Evolutionary conservation across 2,888 invertebrate genomes (phyloP), one percentile per base, ranked within the genome.

Genomic region (Tiliacea aurago): DNA sequence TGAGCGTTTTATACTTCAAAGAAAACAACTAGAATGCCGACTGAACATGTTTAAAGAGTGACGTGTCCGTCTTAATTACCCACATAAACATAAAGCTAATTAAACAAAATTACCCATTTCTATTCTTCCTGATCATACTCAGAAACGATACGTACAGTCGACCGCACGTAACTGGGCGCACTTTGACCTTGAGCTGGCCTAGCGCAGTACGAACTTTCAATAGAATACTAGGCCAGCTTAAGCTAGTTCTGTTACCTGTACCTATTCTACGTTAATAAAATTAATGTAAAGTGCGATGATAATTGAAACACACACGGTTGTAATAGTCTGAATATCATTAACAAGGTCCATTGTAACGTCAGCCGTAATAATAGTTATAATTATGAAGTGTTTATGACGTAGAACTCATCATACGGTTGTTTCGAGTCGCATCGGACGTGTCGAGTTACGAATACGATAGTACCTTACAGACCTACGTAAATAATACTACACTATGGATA

Each of bases 321-420:
- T 78, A 78, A 70, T 63, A 37, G 69, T 66, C 66, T 47, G 80
- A 75, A 74, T 80, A 75, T 68, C 58, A 75, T 71, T 80, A 70
- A 71, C 80, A 71, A 70, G 76, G 68, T 61, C 75, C 18, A 61
- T 70, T 75, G 76, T 70, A 69, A 53, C 64, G 56, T 76, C 80
- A 80, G 55, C 23, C 5, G 66, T 68, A 68, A 70, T 73, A 67
- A 62, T 83, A 67, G 51, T 64, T 59, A 80, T 70, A 43, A 70
- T 80, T 83, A 80, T 79, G 49, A 79, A 53, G 68, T 58, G 74
- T 61, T 51, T 68, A 62, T 81, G 70, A 81, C 76, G 80, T 67
- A 37, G 23, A 69, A 75, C 58, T 55, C 58, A 65, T 80, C 74
- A 58, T 69, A 75, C 69, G 47, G 65, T 80, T 74, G 80, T 75